These are phyloP conservation scores for Pollimyrus isidori DNA, from an alignment of 2,113 vertebrate species.

Conservation along the genomic window DNA sequence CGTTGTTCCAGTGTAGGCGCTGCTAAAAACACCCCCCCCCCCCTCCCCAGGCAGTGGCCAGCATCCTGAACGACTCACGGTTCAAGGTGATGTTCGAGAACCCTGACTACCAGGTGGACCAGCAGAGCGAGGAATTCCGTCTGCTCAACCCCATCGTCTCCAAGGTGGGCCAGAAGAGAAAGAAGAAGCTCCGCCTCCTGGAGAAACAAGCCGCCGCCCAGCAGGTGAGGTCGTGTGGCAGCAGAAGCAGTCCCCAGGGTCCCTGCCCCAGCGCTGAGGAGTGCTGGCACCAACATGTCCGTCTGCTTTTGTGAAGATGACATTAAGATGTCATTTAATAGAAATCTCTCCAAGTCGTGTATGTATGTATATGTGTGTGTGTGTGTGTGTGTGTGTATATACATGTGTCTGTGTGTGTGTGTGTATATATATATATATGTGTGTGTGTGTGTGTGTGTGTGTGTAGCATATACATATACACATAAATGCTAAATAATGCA, in stretches of 20 bases:
- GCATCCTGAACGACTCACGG: slow-evolving; percentile 81
- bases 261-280: background rate
- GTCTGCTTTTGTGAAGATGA: background rate
- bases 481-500: no score
- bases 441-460: no score
- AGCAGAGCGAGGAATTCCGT: slow-evolving; percentile 89
- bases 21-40: background rate
- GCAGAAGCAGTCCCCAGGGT: no score
- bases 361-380: no score
- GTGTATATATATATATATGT: no score
- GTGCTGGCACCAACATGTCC: background rate
- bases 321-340: background rate
- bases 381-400: no score
- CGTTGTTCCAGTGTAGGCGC: background rate
- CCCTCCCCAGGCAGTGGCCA: slow-evolving; percentile 66
- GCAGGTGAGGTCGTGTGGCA: slow-evolving; percentile 52
- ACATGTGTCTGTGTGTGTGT: no score
- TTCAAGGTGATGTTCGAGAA: slow-evolving; percentile 99
- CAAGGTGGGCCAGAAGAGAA: slow-evolving; percentile 83
- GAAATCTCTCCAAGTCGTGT: no score
- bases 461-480: no score
- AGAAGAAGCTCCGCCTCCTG: slow-evolving; percentile 73
- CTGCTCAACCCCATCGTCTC: slow-evolving; percentile 95
- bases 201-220: slow-evolving; percentile 57
- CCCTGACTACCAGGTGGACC: slow-evolving; percentile 93